Evolutionary conservation across 2,113 vertebrate species (phyloP), one percentile per base, ranked within the genome.

Genomic region (Circaetus cinerascens): DNA sequence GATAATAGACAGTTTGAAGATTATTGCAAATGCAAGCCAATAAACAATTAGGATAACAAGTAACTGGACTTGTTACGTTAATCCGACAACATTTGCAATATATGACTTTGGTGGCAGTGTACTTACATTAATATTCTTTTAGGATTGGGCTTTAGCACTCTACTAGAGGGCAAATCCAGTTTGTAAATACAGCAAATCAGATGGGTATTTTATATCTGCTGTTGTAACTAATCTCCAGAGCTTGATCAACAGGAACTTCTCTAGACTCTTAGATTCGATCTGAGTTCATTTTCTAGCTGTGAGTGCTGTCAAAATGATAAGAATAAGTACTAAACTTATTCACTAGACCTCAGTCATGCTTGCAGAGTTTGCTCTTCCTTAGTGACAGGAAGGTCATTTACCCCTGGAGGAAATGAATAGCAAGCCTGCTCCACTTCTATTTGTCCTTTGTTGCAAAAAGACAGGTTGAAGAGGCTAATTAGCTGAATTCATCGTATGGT

Each of bases 351-450:
- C 77, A 83, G 77, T 59, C 84, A 80, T 56, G 89, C 89, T 95
- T 86, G 84, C 73, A 68, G 38, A 95, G 67, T 93, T 94, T 94
- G 67, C 67, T 95, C 71, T 94, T 96, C 90, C 75, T 92, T 57
- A 83, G 84, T 83, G 92, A 88, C 93, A 80, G 74, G 71, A 95
- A 97, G 91, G 96, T 96, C 96, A 95, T 96, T 91, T 94, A 94
- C 62, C 50, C 84, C 67, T 80, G 69, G 71, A 96, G 84, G 84
- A 95, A 96, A 91, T 23, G 69, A 96, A 97, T 41, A 92, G 89
- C 66, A 92, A 96, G 62, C 29, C 67, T 88, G 45, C 51, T 73
- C 71, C 3, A 10, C 36, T 79, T 82, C 84, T 95, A 76, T 91
- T 93, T 96, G 89, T 91, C 85, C 86, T 93, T 71, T 90, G 62